A percentile compares a stretch with the other conserved stretches of the same genome.
Evolutionary conservation across 2,113 vertebrate genomes (phyloP).

Genomic region (Cololabis saira): DNA sequence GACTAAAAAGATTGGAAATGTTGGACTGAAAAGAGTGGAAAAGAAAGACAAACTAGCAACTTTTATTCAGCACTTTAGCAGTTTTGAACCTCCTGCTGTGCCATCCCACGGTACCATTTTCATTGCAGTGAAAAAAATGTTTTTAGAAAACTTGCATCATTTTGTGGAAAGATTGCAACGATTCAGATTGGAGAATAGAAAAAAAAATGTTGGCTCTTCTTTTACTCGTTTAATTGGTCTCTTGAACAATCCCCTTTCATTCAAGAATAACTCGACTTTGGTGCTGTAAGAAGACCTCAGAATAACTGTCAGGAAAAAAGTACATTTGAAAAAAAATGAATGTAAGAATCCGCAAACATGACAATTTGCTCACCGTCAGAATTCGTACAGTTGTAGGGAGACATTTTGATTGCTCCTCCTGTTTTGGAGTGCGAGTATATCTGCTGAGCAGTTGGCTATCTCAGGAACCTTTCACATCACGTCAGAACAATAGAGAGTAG

Average conservation of each 20-base stretch:
- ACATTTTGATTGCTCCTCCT: background rate
- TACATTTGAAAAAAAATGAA: constrained; percentile 28
- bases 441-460: too few species aligned
- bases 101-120: constrained; percentile 1
- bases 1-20: background rate
- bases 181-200: constrained; percentile 50
- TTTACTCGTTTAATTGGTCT: constrained; percentile 40
- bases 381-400: background rate
- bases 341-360: background rate
- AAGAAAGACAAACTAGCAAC: background rate
- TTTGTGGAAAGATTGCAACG: constrained; percentile 43
- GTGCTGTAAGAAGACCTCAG: constrained; percentile 28
- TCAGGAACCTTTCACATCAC: too few species aligned
- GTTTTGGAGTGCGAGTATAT: background rate
- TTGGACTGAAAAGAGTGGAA: background rate
- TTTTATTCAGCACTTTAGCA: background rate
- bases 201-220: constrained; percentile 31
- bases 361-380: constrained; percentile 15
- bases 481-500: too few species aligned
- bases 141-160: constrained; percentile 54
- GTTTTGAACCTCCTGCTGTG: constrained; percentile 1
- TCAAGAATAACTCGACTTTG: background rate
- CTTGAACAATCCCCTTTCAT: background rate
- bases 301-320: constrained; percentile 21
- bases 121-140: constrained; percentile 14